Conservation (phyloP, 37 sponge, comb jelly and placozoan species). For the Sycon ciliatum region DNA sequence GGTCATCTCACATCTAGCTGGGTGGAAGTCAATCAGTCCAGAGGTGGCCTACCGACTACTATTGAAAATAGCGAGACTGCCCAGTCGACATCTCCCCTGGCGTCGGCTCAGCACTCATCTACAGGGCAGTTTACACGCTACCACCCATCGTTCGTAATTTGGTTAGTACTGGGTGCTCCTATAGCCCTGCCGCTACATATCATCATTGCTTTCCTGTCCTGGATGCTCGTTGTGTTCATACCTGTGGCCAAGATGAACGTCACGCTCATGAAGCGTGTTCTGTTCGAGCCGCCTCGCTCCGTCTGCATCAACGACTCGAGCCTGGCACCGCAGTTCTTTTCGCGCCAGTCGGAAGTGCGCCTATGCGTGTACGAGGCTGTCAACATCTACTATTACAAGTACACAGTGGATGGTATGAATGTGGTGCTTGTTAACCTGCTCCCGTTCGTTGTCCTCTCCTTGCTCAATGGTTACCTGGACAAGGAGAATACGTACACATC, state of each 20-base stretch:
- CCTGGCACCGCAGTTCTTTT: no score
- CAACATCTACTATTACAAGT: constrained; percentile 28
- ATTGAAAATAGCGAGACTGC: no score
- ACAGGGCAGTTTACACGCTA: no score
- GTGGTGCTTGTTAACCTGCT: constrained; percentile 23
- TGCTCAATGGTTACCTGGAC: constrained; percentile 14
- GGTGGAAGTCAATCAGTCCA: no score
- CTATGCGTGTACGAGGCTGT: constrained; percentile 25
- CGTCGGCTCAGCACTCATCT: no score
- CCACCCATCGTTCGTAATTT: constrained; percentile 22
- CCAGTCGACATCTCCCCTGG: no score
- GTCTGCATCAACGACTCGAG: not conserved
- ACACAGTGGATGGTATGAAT: constrained; percentile 36
- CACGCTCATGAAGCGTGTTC: constrained; percentile 3
- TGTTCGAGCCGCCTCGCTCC: not conserved
- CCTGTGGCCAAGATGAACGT: constrained; percentile 23
- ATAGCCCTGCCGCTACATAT: constrained; percentile 13
- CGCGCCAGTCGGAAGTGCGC: not conserved
- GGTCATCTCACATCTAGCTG: no score
- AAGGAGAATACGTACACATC: not conserved
- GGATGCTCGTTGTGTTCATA: constrained; percentile 21
- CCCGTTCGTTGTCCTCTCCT: constrained; percentile 9
- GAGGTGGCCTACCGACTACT: no score
- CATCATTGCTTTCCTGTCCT: constrained; percentile 14
- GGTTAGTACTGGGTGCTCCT: constrained; percentile 15